These are phyloP conservation scores for Acleris emargana DNA, from an alignment of 2,888 invertebrate species.

Conservation along the genomic window DNA sequence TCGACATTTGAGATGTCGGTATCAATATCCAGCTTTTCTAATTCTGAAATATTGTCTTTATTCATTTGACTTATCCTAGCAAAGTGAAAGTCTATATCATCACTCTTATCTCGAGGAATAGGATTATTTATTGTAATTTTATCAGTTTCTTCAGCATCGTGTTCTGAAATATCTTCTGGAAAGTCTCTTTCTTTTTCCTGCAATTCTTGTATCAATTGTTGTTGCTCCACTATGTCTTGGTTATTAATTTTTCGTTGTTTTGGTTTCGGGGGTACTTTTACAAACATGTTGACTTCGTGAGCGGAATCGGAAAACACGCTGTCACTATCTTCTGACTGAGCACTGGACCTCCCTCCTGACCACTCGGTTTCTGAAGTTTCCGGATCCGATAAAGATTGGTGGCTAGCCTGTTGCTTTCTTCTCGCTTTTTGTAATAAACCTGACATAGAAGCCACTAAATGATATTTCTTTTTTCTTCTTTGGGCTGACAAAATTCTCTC, in stretches of 20 bases:
- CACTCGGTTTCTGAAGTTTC: slow-evolving; percentile 90
- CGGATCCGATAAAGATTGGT: slow-evolving; percentile 89
- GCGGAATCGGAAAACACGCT: slow-evolving; percentile 88
- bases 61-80: slow-evolving; percentile 81
- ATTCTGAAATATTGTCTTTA: slow-evolving; percentile 74
- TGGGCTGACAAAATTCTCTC: slow-evolving; percentile 77
- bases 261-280: slow-evolving; percentile 82
- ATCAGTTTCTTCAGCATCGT: slow-evolving; percentile 69
- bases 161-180: slow-evolving; percentile 62
- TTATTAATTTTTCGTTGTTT: slow-evolving; percentile 76
- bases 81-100: slow-evolving; percentile 81
- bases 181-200: slow-evolving; percentile 75
- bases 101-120: slow-evolving; percentile 76
- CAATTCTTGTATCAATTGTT: slow-evolving; percentile 75
- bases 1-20: slow-evolving; percentile 84
- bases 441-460: slow-evolving; percentile 92
- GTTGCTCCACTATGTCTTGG: slow-evolving; percentile 79
- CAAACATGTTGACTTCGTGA: slow-evolving; percentile 85
- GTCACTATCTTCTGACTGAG: slow-evolving; percentile 90
- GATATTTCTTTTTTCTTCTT: slow-evolving; percentile 90
- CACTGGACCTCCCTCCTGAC: slow-evolving; percentile 85
- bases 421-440: slow-evolving; percentile 94
- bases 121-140: slow-evolving; percentile 51
- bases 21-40: slow-evolving; percentile 82
- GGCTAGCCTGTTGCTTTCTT: slow-evolving; percentile 84